These are phyloP conservation scores for Triplophysa bombifrons DNA, from an alignment of 2,797 vertebrate species.

Conservation along the genomic window DNA sequence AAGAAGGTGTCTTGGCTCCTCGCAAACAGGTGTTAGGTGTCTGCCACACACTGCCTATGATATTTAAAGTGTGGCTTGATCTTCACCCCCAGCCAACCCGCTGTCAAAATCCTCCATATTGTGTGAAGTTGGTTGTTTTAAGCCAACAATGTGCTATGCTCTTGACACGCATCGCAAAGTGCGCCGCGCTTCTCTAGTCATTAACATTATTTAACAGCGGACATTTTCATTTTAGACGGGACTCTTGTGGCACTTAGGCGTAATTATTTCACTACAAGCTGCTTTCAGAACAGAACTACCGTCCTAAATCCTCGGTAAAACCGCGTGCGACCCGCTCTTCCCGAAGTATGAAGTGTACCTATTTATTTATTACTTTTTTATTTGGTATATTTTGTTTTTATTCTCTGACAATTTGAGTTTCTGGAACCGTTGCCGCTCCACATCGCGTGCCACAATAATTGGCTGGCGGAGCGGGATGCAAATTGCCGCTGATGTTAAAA, in stretches of 20 bases:
- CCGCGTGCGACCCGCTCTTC: slow-evolving; percentile 53
- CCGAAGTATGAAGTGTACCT: slow-evolving; percentile 60
- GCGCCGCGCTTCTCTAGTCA: slow-evolving; percentile 51
- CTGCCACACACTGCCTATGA: slow-evolving; percentile 49
- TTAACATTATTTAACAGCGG: slow-evolving; percentile 63
- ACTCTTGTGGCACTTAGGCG: slow-evolving; percentile 77
- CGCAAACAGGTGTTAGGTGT: slow-evolving; percentile 56
- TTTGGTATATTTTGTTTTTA: slow-evolving; percentile 61
- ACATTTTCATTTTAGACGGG: slow-evolving; percentile 67
- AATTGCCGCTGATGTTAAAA: slow-evolving; percentile 80
- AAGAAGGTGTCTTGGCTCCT: slow-evolving; percentile 61
- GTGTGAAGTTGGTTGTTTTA: slow-evolving; percentile 56
- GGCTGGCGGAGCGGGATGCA: slow-evolving; percentile 72
- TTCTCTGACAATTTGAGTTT: slow-evolving; percentile 71
- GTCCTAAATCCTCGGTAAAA: slow-evolving; percentile 62
- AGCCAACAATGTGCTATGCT: slow-evolving; percentile 44
- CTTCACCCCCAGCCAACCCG: slow-evolving; percentile 53
- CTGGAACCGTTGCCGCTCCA: slow-evolving; percentile 69
- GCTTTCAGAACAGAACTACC: slow-evolving; percentile 70
- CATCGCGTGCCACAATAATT: slow-evolving; percentile 74
- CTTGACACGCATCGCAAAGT: slow-evolving; percentile 39
- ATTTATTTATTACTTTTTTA: slow-evolving; percentile 58
- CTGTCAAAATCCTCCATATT: slow-evolving; percentile 48
- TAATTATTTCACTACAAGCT: slow-evolving; percentile 78
- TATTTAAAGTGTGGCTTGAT: slow-evolving; percentile 61